A percentile compares a stretch with the other conserved stretches of the same genome.
Evolutionary conservation across 92 coral and sea anemone species (phyloP).

Genomic region (Virgularia gustaviana): DNA sequence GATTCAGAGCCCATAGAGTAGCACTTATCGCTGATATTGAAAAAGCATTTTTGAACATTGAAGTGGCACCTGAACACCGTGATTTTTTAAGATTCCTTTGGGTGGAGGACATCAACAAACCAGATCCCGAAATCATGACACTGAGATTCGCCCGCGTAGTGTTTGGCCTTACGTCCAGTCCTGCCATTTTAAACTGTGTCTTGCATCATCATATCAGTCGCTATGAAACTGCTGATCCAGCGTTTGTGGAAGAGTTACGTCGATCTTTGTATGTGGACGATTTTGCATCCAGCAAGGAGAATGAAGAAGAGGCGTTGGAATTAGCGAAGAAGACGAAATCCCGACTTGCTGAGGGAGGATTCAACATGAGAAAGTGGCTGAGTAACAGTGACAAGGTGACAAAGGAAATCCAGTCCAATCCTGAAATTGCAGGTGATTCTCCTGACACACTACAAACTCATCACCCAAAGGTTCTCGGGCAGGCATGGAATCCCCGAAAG

Average conservation of each 20-base stretch:
- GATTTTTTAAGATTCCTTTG: conserved; percentile 34
- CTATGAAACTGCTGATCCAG: conserved; percentile 32
- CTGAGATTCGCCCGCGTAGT: conserved; percentile 48
- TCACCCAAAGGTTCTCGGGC: background rate
- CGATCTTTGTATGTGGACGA: conserved; percentile 48
- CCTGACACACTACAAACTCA: background rate
- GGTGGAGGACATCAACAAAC: conserved; percentile 33
- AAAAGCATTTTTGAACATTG: conserved; percentile 34
- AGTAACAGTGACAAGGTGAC: background rate
- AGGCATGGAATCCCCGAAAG: background rate
- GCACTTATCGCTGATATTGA: conserved; percentile 26
- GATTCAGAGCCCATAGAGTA: conserved; percentile 12
- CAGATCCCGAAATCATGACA: conserved; percentile 24
- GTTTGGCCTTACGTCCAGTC: conserved; percentile 42
- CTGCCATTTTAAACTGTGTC: conserved; percentile 40
- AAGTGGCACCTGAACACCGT: conserved; percentile 33
- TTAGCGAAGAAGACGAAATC: conserved; percentile 22
- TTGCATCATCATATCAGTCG: conserved; percentile 28
- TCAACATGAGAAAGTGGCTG: conserved; percentile 15
- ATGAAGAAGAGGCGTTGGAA: conserved; percentile 24
- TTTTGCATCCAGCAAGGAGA: conserved; percentile 35
- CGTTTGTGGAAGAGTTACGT: conserved; percentile 39
- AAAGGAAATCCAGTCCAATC: background rate
- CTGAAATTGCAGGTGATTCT: background rate
- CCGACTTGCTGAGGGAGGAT: background rate